These are phyloP conservation scores for Drosophila percnosoma DNA, from an alignment of 2,888 invertebrate genomes.

Conservation along the genomic window DNA sequence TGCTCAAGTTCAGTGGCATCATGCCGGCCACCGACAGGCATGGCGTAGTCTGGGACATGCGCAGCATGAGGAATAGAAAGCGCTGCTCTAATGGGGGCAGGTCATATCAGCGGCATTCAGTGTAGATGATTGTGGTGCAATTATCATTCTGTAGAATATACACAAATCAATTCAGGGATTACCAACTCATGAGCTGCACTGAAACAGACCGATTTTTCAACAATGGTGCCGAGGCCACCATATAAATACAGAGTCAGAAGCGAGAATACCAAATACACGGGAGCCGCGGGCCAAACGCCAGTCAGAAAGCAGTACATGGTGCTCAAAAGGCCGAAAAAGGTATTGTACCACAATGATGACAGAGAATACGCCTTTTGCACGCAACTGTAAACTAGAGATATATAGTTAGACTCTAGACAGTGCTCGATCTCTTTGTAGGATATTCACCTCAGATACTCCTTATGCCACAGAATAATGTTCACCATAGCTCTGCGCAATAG, in stretches of 20 bases:
- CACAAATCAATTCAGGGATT: slow-evolving; percentile 1
- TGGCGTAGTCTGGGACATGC: slow-evolving; percentile 49
- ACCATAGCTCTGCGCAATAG: slow-evolving; percentile 12
- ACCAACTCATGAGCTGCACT: neutral
- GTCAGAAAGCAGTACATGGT: slow-evolving; percentile 49
- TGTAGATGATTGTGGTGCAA: slow-evolving; percentile 51
- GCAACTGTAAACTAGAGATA: slow-evolving; percentile 26
- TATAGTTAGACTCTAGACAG: neutral
- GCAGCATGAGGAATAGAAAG: slow-evolving; percentile 61
- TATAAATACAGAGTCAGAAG: slow-evolving; percentile 49
- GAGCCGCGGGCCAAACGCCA: slow-evolving; percentile 57
- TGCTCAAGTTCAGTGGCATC: slow-evolving; percentile 59
- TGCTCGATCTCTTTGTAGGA: neutral
- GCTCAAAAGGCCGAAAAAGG: slow-evolving; percentile 31
- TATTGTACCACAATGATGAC: slow-evolving; percentile 43
- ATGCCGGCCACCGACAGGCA: slow-evolving; percentile 55
- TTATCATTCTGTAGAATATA: slow-evolving; percentile 56
- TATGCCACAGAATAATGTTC: slow-evolving; percentile 53
- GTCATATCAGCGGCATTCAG: slow-evolving; percentile 62
- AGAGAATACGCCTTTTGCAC: slow-evolving; percentile 34
- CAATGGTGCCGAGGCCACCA: slow-evolving; percentile 60
- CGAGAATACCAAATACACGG: slow-evolving; percentile 40
- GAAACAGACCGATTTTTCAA: slow-evolving; percentile 54
- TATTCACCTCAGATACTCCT: slow-evolving; percentile 52
- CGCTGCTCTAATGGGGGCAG: slow-evolving; percentile 57